phyloP scores from a whole-genome alignment of 2,113 vertebrate genomes.

The Furnarius figulus region DNA sequence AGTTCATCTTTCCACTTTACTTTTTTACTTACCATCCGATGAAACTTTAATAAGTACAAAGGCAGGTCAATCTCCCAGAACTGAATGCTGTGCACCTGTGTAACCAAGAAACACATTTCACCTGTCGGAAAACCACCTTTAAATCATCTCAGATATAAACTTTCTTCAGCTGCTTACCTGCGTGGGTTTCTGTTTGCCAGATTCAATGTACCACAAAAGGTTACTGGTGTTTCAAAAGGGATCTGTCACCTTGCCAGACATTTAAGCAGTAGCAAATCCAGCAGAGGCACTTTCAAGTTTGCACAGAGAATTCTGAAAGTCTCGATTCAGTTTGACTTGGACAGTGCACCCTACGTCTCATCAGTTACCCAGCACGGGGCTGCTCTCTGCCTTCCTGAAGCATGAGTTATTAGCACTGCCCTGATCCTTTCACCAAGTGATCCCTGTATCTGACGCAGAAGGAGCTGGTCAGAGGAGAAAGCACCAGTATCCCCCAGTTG shows the following conservation, averaged over 20 bases:
- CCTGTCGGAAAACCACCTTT: not conserved
- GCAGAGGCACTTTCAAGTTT: not conserved
- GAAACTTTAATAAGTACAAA: constrained; percentile 26
- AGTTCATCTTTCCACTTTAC: not conserved
- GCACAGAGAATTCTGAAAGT: not conserved
- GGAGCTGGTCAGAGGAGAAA: constrained; percentile 43
- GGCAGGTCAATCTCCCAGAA: not conserved
- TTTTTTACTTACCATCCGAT: not conserved
- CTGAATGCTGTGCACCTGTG: not conserved
- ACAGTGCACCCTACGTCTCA: not conserved
- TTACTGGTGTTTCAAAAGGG: constrained; percentile 8
- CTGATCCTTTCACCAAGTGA: constrained; percentile 18
- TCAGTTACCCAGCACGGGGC: not conserved
- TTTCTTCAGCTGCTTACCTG: constrained; percentile 54
- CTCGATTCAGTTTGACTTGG: fast-evolving
- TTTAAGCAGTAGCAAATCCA: not conserved
- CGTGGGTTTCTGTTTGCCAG: not conserved
- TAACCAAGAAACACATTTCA: constrained; percentile 10
- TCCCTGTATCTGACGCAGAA: not conserved
- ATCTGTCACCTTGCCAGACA: constrained; percentile 26
- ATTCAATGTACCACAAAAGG: not conserved
- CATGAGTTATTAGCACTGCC: not conserved
- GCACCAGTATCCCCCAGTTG: constrained; percentile 69
- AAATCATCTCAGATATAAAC: not conserved
- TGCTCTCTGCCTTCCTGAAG: not conserved